These are phyloP conservation scores for Macrobrachium nipponense DNA, from an alignment of 1,140 invertebrate species.

Conservation along the genomic window DNA sequence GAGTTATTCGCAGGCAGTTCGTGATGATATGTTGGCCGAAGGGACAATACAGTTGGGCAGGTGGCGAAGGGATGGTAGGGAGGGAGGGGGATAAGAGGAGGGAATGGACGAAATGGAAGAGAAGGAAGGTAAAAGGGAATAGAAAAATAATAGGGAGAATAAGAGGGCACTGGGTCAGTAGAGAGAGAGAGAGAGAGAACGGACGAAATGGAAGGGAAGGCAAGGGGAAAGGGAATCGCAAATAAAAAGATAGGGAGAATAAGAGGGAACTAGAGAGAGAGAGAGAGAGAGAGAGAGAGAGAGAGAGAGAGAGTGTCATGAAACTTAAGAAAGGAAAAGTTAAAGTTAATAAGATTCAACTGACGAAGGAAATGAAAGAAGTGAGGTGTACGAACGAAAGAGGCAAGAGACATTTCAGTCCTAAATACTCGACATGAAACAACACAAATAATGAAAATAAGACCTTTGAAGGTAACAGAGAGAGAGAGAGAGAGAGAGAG, in stretches of 20 bases:
- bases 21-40: not conserved
- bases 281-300: slow-evolving; percentile 42
- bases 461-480: not conserved
- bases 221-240: slow-evolving; percentile 14
- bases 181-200: slow-evolving; percentile 44
- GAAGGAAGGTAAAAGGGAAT: too few relatives aligned
- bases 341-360: slow-evolving; percentile 6
- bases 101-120: too few relatives aligned
- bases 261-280: slow-evolving; percentile 28
- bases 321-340: not conserved
- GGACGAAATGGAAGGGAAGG: slow-evolving; percentile 7
- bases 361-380: not conserved
- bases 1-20: not conserved
- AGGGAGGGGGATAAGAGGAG: too few relatives aligned
- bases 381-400: not conserved
- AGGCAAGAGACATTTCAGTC: slow-evolving; percentile 1
- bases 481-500: not conserved
- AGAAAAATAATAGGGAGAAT: too few relatives aligned
- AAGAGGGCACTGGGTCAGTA: too few relatives aligned
- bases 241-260: not conserved
- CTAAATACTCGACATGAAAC: not conserved
- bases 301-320: slow-evolving; percentile 10
- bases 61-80: too few relatives aligned
- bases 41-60: not conserved
- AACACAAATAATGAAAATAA: not conserved